A percentile compares a stretch with the other conserved stretches of the same genome.
Evolutionary conservation across 1,140 invertebrate species (phyloP).

Genomic region (Nasonia longicornis): DNA sequence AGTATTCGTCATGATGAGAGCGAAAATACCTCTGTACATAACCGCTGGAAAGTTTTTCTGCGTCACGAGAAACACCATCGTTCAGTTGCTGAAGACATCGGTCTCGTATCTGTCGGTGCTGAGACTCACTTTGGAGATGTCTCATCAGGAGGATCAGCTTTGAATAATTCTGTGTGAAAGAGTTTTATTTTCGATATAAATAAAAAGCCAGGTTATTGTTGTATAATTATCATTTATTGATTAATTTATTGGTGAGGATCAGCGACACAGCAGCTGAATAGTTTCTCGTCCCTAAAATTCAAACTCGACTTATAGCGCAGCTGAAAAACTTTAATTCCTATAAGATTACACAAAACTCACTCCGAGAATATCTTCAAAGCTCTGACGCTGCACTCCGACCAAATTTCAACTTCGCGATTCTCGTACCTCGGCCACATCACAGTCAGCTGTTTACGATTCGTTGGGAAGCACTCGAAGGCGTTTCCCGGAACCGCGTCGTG

Average conservation of each 20-base stretch:
- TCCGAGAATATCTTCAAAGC: neutral
- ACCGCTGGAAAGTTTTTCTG: slow-evolving; percentile 51
- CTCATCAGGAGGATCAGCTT: neutral
- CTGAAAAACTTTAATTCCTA: no score
- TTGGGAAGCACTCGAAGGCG: neutral
- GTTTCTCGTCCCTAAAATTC: no score
- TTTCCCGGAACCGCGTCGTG: neutral
- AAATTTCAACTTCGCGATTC: neutral
- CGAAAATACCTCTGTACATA: slow-evolving; percentile 35
- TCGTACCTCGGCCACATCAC: neutral
- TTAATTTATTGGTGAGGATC: neutral
- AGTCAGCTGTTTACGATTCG: neutral
- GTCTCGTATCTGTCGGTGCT: slow-evolving; percentile 41
- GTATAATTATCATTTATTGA: neutral
- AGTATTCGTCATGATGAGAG: slow-evolving; percentile 47
- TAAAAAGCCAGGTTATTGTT: no score
- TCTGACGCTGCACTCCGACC: neutral
- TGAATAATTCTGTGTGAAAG: neutral
- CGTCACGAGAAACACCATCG: slow-evolving; percentile 46
- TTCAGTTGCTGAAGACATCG: slow-evolving; percentile 45
- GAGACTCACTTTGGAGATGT: slow-evolving; percentile 23
- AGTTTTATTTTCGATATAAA: neutral
- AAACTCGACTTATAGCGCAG: no score
- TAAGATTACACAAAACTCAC: neutral
- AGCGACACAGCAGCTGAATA: no score